Evolutionary conservation across 2,113 vertebrate genomes (phyloP).

Genomic region (Amazona vittata): DNA sequence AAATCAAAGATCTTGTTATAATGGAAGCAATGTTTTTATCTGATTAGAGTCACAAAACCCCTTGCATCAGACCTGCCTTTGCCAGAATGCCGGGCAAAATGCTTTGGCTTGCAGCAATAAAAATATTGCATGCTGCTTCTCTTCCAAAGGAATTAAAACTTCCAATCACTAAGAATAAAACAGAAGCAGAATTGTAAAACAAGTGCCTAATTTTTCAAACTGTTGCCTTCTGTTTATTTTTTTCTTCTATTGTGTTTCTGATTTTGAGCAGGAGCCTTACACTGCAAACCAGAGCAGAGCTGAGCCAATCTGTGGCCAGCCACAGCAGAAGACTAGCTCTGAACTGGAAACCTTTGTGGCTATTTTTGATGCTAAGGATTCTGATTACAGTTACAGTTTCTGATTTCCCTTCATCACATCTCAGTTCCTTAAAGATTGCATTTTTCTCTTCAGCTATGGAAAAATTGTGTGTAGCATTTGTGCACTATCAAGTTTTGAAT

Average conservation of each 20-base stretch:
- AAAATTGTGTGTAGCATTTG: neutral
- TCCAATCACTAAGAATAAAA: neutral
- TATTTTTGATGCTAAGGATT: neutral
- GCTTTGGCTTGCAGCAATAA: neutral
- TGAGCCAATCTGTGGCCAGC: neutral
- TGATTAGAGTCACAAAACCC: constrained; percentile 14
- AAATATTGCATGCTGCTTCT: neutral
- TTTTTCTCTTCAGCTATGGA: neutral
- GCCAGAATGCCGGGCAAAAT: neutral
- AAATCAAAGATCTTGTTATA: constrained; percentile 36
- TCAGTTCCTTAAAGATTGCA: neutral
- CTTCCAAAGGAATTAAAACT: neutral
- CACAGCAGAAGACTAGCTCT: neutral
- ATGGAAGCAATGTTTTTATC: constrained; percentile 35
- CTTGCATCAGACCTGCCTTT: neutral
- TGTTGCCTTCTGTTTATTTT: neutral
- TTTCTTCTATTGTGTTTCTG: neutral
- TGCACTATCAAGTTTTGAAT: neutral
- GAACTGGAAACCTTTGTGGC: neutral
- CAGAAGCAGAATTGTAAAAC: neutral
- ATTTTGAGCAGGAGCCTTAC: neutral
- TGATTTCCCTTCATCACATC: neutral
- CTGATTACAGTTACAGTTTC: neutral
- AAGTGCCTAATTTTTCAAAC: neutral
- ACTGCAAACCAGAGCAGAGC: neutral